A percentile compares a stretch with the other conserved stretches of the same genome.
phyloP scores from a whole-genome alignment of 2,888 invertebrate species.

The Platynereis dumerilii region DNA sequence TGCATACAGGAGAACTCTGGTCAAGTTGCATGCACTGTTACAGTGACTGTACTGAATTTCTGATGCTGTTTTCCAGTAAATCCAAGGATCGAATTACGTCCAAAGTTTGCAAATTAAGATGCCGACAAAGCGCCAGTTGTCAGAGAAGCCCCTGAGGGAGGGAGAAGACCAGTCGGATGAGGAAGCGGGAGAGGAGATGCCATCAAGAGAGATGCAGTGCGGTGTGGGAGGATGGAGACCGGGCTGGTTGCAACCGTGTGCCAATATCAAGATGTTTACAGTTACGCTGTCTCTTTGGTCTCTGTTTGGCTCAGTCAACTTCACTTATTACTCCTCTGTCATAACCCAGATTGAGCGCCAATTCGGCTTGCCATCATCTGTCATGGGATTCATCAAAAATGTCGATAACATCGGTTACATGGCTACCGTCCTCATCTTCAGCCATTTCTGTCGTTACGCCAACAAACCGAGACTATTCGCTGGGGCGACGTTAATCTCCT shows the following conservation, averaged over 20 bases:
- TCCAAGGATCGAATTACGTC: too few species aligned
- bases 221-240: slow-evolving; percentile 42
- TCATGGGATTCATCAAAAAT: slow-evolving; percentile 49
- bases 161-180: too few species aligned
- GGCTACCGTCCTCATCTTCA: slow-evolving; percentile 39
- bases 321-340: slow-evolving; percentile 34
- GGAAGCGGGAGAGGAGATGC: too few species aligned
- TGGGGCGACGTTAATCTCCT: slow-evolving; percentile 21
- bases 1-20: too few species aligned
- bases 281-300: slow-evolving; percentile 26
- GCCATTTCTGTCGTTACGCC: slow-evolving; percentile 39
- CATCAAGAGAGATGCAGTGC: slow-evolving; percentile 26
- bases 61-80: too few species aligned
- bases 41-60: too few species aligned
- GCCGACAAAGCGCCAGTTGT: too few species aligned
- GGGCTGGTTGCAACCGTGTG: slow-evolving; percentile 30
- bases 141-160: too few species aligned
- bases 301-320: slow-evolving; percentile 34
- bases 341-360: slow-evolving; percentile 50
- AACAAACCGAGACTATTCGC: slow-evolving; percentile 37
- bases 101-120: too few species aligned
- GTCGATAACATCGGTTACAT: slow-evolving; percentile 54
- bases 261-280: slow-evolving; percentile 38
- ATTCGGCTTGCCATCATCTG: slow-evolving; percentile 50
- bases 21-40: too few species aligned